Base-by-base conservation (phyloP, 2,113 vertebrate species). In the Anhinga anhinga region DNA sequence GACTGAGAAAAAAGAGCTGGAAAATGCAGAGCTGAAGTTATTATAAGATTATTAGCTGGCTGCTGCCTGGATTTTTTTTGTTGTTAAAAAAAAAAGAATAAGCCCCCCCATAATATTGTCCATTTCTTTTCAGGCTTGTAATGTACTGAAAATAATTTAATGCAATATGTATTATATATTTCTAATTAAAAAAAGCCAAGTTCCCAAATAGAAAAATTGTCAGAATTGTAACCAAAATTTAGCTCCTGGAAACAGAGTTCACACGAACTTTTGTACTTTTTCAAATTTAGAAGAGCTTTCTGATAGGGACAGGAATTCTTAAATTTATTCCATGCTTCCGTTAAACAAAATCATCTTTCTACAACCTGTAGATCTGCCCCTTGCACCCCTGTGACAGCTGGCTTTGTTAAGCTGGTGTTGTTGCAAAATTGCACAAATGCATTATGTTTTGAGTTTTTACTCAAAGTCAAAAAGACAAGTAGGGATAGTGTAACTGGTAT, bases 11-110 rank as follows among this genome's bases (percentile, higher is more conserved):
- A 59, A 55, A 84, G 90, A 94, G 73, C 84, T 78, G 90, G 92
- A 78, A 92, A 92, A 96, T 91, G 92, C 47, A 73, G 80, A 95
- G 81, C 89, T 63, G 72, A 96, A 96, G 95, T 95, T 95, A 92
- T 93, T 85, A 76, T 36, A 45, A 79, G 45, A 42, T 95, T 95
- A 97, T 95, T 96, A 97, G 94, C 67, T 88, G 78, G 71, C 85
- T 96, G 58, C 92, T 88, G 66, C 11, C 89, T 92, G 78, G 61
- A 15, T 55, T 67, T 30, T 93, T 40, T 42, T 45, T 72, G 26
- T 74, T 44, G 14, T 78, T 49, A 27, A 69, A 81, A 77, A 96
- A 80, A 63, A 53, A 74, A 55, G 11, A 53, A 21, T 67, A 80
- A 72, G 21, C 69, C 55, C 32, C 19, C 69, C 50, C 32, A 86